A percentile compares a stretch with the other conserved stretches of the same genome.
Evolutionary conservation across 2,113 vertebrate genomes (phyloP).

Genomic region (Pyrgilauda ruficollis): DNA sequence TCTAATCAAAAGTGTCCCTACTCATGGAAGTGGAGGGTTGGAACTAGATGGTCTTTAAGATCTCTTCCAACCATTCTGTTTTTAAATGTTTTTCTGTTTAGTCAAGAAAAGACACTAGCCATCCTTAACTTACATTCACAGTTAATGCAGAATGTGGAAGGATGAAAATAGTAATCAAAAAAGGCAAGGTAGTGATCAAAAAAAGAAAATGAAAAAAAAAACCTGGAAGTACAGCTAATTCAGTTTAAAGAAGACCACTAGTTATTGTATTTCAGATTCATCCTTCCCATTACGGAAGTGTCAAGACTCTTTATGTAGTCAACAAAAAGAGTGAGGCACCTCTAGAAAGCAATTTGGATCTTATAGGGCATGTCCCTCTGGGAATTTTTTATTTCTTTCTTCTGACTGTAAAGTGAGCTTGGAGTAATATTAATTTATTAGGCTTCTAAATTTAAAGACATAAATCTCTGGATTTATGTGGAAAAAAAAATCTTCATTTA

Average conservation of each 20-base stretch:
- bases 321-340: not conserved
- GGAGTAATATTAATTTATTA: not conserved
- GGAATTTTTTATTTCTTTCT: not conserved
- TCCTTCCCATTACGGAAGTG: not conserved
- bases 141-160: not conserved
- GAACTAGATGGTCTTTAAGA: not conserved
- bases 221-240: not conserved
- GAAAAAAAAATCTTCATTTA: not conserved
- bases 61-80: not conserved
- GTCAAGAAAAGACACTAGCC: not conserved
- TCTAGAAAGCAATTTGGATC: not conserved
- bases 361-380: not conserved
- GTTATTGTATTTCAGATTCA: not conserved
- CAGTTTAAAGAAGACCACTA: not conserved
- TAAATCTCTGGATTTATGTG: not conserved
- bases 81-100: not conserved
- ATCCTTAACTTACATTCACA: not conserved
- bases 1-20: not conserved
- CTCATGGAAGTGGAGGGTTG: not conserved
- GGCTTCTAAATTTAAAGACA: not conserved
- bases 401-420: not conserved
- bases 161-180: not conserved
- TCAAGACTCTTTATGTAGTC: not conserved
- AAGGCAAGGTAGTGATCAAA: not conserved
- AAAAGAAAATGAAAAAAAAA: not conserved